Evolutionary conservation across 2,113 vertebrate genomes (phyloP).

Genomic region (Lanius collurio): DNA sequence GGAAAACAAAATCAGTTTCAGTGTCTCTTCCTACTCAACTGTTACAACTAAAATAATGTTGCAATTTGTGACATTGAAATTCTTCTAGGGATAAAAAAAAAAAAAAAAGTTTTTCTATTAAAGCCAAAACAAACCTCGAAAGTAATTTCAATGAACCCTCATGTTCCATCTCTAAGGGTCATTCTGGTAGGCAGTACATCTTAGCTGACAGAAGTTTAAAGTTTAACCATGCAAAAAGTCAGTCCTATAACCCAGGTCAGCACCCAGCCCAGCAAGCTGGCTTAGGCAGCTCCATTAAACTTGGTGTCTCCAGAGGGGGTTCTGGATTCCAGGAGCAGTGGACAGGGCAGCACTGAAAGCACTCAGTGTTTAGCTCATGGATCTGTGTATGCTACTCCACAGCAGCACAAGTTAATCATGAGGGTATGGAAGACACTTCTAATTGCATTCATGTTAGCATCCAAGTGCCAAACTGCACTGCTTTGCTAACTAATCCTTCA

Average conservation of each 20-base stretch:
- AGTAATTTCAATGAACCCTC: not conserved
- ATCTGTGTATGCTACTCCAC: not conserved
- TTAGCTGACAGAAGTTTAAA: not conserved
- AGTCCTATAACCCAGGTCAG: not conserved
- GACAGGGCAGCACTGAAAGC: not conserved
- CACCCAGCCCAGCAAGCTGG: not conserved
- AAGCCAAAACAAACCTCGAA: not conserved
- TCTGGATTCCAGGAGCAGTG: not conserved
- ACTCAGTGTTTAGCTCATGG: not conserved
- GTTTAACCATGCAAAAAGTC: not conserved
- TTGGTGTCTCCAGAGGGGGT: rapidly evolving
- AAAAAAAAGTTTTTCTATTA: not conserved
- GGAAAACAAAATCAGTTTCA: constrained; percentile 37
- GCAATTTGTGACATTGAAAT: not conserved
- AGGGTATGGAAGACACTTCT: not conserved
- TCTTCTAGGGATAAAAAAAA: not conserved
- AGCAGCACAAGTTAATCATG: not conserved
- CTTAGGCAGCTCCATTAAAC: not conserved
- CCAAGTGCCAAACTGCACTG: not conserved
- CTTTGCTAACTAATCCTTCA: not conserved
- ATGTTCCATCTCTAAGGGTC: not conserved
- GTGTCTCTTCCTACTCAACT: constrained; percentile 32
- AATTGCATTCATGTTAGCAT: not conserved
- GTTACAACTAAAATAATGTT: constrained; percentile 29
- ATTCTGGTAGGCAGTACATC: not conserved